Percentiles rank a stretch among this genome's conserved stretches.
phyloP scores from a whole-genome alignment of 1,140 invertebrate species.

The Cheumatopsyche charites region DNA sequence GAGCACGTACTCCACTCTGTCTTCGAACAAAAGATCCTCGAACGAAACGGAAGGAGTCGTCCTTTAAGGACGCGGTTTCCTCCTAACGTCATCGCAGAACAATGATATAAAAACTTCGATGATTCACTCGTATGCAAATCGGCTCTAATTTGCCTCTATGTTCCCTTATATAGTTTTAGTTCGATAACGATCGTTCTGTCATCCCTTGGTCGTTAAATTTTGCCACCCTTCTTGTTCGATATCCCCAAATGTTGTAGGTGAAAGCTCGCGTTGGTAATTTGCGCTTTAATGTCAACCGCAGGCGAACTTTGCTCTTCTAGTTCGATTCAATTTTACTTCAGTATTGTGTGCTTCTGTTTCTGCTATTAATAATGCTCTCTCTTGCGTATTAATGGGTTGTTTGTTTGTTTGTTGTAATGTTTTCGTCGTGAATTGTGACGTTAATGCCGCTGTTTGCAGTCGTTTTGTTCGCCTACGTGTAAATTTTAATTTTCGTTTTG shows the following conservation, averaged over 20 bases:
- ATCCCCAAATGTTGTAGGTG: neutral
- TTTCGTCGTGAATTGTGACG: no score
- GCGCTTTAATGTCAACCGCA: conserved; percentile 10
- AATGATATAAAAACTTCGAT: neutral
- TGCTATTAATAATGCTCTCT: neutral
- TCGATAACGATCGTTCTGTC: neutral
- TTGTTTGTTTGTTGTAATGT: no score
- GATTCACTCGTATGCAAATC: neutral
- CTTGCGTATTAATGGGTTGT: no score
- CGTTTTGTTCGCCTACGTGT: no score
- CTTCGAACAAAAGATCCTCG: no score
- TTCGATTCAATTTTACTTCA: neutral
- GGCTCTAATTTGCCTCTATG: neutral
- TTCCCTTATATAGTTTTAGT: neutral
- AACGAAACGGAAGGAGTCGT: conserved; percentile 2
- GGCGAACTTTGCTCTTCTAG: neutral
- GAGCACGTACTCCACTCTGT: neutral
- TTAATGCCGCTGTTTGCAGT: no score
- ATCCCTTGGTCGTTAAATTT: neutral
- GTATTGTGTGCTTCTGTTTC: neutral
- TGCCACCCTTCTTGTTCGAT: neutral
- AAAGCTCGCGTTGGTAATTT: conserved; percentile 14
- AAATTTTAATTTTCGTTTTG: no score
- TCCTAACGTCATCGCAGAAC: neutral
- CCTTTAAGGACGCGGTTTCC: neutral